Base-by-base conservation (phyloP, 2,888 invertebrate species). In the Chrysopilus asiliformis region DNA sequence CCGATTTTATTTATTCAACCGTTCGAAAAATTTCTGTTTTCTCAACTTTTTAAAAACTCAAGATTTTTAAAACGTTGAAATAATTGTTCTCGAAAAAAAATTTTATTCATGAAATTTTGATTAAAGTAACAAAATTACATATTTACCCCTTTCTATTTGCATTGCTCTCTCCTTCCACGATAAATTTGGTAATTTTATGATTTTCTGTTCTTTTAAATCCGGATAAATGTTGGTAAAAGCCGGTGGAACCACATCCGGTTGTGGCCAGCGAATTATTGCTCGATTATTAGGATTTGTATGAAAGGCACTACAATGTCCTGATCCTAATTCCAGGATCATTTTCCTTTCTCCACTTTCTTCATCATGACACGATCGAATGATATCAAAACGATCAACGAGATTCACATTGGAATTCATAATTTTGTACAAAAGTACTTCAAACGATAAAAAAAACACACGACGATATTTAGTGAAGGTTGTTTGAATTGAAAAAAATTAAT, bases 151-250 rank as follows among this genome's bases (percentile, higher is more conserved):
- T 54, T 75, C 75, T 41, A 72, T 64, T 55, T 74, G 74, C 47
- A 73, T 45, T 2, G 74, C 73, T 31, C 70, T 62, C 43, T 72
- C 71, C 47, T 71, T 71, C 72, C 74, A 72, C 24, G 66, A 65
- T 12, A 37, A 16, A 37, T 37, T 37, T 15, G 37, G 30, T 8
- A 32, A 31, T 2, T 31, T 15, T 9, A 37, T 17, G 16, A 42
- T 42, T 16, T 33, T 29, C 28, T 39, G 42, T 26, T 39, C 42
- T 14, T 34, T 39, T 12, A 42, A 19, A 17, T 42, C 37, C 6
- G 36, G 28, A 37, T 39, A 42, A 8, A 42, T 16, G 2, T 36
- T 15, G 15, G 33, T 34, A 18, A 35, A 39, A n/a, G 39, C 30
- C 4, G 42, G 39, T 17, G 42, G 42, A 4, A 30, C 27, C 9